Base-by-base conservation (phyloP, 2,797 vertebrate species). In the Halcyon leucocephala region DNA sequence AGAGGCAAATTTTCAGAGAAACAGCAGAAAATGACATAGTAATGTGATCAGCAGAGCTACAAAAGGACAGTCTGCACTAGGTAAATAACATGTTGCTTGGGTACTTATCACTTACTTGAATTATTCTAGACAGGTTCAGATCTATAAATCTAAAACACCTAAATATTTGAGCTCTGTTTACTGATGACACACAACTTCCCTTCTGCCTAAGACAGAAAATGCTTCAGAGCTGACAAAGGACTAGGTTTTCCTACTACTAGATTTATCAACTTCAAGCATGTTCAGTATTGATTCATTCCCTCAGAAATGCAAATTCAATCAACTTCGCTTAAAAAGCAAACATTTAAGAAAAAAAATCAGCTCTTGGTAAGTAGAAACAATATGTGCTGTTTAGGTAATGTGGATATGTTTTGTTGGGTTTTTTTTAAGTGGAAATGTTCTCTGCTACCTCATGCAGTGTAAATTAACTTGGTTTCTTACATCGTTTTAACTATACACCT, bases 51-150 rank as follows among this genome's bases (percentile, higher is more conserved):
- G 77, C 73, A 64, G 35, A 90, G 35, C 60, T 55, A 52, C 70
- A 82, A 44, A 94, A 82, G 33, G 67, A 62, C 66, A 70, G 13
- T 62, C 77, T 79, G 58, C 1, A 3, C 42, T 29, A 35, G 10
- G 66, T 89, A 93, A 89, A 93, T 57, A 82, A 84, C 84, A 46
- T 31, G 55, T 60, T 92, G 20, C 61, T 86, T 87, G 55, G 55
- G 21, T 87, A 73, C 61, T 70, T 90, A 52, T 67, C 69, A 62
- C 46, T 11, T 69, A 65, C 41, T 71, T 86, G 70, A 95, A 70
- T 86, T 88, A 71, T 71, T 76, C 62, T 69, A 78, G 76, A 76
- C 58, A 91, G 62, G 61, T 85, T 85, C 57, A 72, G 62, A 78
- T 61, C 31, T 72, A 58, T 60, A 84, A 90, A 76, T 64, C 37